These are phyloP conservation scores for Pogonocherus hispidulus DNA, from an alignment of 2,888 invertebrate genomes.

Conservation along the genomic window DNA sequence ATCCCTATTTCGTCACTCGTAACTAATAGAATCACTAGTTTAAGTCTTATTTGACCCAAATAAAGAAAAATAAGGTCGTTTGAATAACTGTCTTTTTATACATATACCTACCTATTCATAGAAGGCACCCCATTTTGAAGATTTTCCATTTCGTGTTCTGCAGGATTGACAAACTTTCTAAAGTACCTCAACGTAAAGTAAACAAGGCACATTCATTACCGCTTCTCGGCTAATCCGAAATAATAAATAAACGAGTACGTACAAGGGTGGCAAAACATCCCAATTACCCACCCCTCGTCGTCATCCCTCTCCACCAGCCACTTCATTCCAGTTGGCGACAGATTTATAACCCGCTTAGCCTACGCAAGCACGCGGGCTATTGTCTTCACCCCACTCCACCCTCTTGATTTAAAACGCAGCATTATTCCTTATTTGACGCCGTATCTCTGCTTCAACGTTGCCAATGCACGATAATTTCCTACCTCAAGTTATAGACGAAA, in stretches of 20 bases:
- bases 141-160: too few species aligned
- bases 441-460: not conserved
- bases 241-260: constrained; percentile 12
- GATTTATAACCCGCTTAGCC: constrained; percentile 48
- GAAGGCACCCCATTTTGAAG: too few species aligned
- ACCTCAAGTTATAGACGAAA: too few species aligned
- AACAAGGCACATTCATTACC: not conserved
- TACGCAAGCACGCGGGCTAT: constrained; percentile 43
- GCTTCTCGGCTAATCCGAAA: constrained; percentile 2
- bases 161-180: too few species aligned
- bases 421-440: constrained; percentile 24
- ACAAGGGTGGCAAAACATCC: constrained; percentile 36
- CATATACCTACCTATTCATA: too few species aligned
- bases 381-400: constrained; percentile 36
- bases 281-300: constrained; percentile 37
- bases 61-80: too few species aligned
- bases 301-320: constrained; percentile 37
- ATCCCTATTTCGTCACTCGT: too few species aligned
- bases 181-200: too few species aligned
- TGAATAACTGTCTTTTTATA: too few species aligned
- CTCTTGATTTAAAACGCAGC: constrained; percentile 19
- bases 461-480: too few species aligned
- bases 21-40: too few species aligned
- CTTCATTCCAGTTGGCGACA: constrained; percentile 52
- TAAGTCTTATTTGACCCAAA: too few species aligned